Evolutionary conservation across 2,888 invertebrate species (phyloP).

Genomic region (Nemotelus pantherinus): DNA sequence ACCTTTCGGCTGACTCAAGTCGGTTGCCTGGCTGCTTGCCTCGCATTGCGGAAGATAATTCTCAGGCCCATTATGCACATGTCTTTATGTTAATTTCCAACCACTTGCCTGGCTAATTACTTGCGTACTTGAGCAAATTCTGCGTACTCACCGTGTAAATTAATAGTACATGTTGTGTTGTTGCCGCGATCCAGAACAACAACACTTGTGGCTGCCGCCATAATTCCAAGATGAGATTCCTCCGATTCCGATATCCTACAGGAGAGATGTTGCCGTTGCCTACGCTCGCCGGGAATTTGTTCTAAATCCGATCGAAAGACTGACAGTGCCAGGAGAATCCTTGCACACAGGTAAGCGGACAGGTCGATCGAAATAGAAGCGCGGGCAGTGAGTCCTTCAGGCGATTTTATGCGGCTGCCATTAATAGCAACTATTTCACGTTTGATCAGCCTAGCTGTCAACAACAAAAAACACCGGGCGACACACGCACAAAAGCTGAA

Average conservation of each 20-base stretch:
- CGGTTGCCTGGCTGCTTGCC: neutral
- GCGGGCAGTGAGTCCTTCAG: neutral
- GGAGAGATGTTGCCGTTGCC: neutral
- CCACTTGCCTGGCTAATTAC: conserved; percentile 3
- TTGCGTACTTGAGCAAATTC: neutral
- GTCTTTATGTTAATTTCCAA: conserved; percentile 17
- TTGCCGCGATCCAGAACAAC: conserved; percentile 95
- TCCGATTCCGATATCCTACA: neutral
- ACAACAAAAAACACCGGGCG: conserved; percentile 36
- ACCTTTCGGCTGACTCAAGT: conserved; percentile 19
- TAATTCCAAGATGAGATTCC: conserved; percentile 25
- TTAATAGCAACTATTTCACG: conserved; percentile 11
- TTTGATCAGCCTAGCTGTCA: conserved; percentile 25
- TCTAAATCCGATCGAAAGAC: neutral
- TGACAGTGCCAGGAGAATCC: conserved; percentile 23
- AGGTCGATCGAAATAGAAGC: neutral
- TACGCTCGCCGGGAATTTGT: neutral
- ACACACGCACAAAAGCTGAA: neutral
- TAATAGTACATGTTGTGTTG: conserved; percentile 96
- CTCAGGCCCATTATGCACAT: neutral
- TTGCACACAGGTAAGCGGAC: conserved; percentile 4
- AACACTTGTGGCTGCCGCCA: conserved; percentile 86
- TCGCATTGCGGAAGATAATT: neutral
- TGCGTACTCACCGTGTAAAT: conserved; percentile 86
- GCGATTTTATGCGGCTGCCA: neutral